phyloP scores from a whole-genome alignment of 2,113 vertebrate genomes.

The Phylloscopus trochiloides region DNA sequence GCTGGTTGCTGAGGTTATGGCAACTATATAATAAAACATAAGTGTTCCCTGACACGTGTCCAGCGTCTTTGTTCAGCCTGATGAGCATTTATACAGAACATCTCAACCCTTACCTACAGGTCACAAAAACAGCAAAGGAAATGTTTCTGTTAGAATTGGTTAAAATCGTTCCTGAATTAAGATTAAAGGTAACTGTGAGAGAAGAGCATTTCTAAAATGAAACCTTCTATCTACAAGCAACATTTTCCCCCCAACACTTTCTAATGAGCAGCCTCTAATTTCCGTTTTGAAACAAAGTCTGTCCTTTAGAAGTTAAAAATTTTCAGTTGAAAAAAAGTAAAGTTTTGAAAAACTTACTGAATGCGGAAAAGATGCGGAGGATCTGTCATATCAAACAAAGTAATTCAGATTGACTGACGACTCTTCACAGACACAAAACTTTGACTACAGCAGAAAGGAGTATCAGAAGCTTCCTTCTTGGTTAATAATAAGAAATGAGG shows the following conservation, averaged over 20 bases:
- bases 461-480: not conserved
- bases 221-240: not conserved
- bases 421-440: not conserved
- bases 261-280: not conserved
- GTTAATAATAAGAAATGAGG: not conserved
- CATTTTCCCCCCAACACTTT: rapidly evolving
- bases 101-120: not conserved
- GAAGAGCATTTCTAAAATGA: not conserved
- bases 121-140: not conserved
- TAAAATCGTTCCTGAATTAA: not conserved
- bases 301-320: not conserved
- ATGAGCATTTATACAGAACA: rapidly evolving
- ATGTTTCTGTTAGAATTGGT: not conserved
- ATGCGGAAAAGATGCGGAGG: not conserved
- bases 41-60: not conserved
- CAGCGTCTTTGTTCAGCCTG: not conserved
- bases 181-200: not conserved
- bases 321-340: not conserved
- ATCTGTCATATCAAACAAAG: not conserved
- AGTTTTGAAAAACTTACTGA: not conserved
- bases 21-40: not conserved
- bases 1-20: not conserved
- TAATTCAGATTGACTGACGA: not conserved
- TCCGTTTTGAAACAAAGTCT: not conserved
- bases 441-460: not conserved